phyloP scores from a whole-genome alignment of 1,140 invertebrate species.

The Drosophila sechellia region DNA sequence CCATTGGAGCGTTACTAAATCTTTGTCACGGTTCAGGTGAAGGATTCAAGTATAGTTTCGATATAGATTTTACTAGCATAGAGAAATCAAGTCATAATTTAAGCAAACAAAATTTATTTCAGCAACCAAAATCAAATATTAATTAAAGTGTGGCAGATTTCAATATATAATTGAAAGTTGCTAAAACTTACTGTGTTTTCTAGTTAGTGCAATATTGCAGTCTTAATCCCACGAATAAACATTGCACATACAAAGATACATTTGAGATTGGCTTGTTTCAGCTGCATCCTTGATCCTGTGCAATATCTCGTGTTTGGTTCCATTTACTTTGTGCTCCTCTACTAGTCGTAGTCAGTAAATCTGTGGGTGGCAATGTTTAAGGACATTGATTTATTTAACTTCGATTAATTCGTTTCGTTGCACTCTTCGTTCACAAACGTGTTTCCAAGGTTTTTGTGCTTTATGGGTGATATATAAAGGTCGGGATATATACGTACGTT shows the following conservation, averaged over 20 bases:
- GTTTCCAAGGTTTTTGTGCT: constrained; percentile 28
- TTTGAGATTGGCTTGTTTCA: background rate
- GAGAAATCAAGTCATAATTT: too few species aligned
- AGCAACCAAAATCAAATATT: too few species aligned
- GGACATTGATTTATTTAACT: constrained; percentile 84
- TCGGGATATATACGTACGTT: constrained; percentile 13
- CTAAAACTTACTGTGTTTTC: too few species aligned
- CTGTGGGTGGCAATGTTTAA: constrained; percentile 68
- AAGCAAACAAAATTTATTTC: too few species aligned
- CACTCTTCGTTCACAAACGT: constrained; percentile 28
- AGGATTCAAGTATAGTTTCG: background rate
- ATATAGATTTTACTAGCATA: too few species aligned
- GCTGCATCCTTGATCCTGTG: constrained; percentile 22
- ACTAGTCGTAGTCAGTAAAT: constrained; percentile 53
- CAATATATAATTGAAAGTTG: too few species aligned
- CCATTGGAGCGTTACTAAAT: constrained; percentile 66
- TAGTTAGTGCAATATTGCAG: too few species aligned
- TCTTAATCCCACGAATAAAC: too few species aligned
- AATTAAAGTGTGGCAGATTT: too few species aligned
- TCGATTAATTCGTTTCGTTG: constrained; percentile 81
- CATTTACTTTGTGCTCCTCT: constrained; percentile 3
- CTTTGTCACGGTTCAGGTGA: background rate
- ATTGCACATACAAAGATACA: too few species aligned
- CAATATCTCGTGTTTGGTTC: constrained; percentile 6
- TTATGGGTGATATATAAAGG: constrained; percentile 18